phyloP scores from a whole-genome alignment of 2,797 vertebrate genomes.

The Lutjanus campechanus region DNA sequence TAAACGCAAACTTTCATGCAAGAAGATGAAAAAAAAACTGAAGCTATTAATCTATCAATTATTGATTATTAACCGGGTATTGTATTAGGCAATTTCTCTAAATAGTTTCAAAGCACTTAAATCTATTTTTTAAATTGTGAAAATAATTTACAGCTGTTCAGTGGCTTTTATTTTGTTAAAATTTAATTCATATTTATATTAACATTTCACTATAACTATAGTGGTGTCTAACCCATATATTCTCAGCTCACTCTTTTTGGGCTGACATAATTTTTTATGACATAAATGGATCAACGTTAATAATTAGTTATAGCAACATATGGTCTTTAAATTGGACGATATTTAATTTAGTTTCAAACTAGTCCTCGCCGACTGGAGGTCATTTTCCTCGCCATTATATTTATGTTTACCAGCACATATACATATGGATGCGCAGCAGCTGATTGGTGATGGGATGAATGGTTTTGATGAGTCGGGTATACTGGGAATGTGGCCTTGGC shows the following conservation, averaged over 20 bases:
- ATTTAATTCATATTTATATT: not conserved
- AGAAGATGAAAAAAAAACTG: not conserved
- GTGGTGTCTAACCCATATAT: not conserved
- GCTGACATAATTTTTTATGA: conserved; percentile 35
- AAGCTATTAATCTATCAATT: not conserved
- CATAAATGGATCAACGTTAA: conserved; percentile 42
- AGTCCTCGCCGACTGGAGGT: conserved; percentile 42
- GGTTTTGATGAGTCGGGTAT: conserved; percentile 77
- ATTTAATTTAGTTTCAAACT: conserved; percentile 30
- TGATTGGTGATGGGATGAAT: conserved; percentile 79
- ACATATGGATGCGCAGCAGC: conserved; percentile 83
- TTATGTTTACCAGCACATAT: conserved; percentile 50
- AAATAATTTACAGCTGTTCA: not conserved
- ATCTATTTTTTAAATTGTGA: not conserved
- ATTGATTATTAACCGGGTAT: not conserved
- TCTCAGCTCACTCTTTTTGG: not conserved
- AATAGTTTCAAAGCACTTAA: not conserved
- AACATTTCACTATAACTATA: not conserved
- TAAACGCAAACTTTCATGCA: conserved; percentile 9
- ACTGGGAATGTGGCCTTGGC: conserved; percentile 80
- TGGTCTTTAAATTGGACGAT: conserved; percentile 37
- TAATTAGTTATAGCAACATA: conserved; percentile 41
- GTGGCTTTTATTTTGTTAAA: not conserved
- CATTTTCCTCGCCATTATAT: conserved; percentile 36
- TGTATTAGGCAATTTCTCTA: not conserved